These are phyloP conservation scores for Malurus elegans DNA, from an alignment of 2,113 vertebrate species.

Conservation along the genomic window DNA sequence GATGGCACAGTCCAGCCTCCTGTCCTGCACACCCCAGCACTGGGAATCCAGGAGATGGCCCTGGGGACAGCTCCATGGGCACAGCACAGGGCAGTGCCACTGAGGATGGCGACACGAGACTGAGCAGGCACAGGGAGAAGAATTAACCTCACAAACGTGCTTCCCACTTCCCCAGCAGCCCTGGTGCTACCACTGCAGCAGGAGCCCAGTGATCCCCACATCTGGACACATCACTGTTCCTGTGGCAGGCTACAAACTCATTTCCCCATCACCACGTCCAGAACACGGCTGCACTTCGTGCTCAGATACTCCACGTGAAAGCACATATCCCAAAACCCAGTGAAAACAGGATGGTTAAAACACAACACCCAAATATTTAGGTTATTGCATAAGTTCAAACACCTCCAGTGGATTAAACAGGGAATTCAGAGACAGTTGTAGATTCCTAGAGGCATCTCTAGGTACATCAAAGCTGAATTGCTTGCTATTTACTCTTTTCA, in stretches of 20 bases:
- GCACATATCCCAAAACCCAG: background rate
- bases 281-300: background rate
- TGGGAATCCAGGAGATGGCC: background rate
- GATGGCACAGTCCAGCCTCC: background rate
- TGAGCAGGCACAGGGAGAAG: background rate
- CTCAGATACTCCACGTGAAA: background rate
- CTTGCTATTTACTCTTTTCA: slow-evolving; percentile 18
- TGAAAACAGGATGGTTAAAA: background rate
- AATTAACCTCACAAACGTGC: background rate
- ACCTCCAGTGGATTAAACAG: background rate
- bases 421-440: background rate
- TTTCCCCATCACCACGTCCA: background rate
- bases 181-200: background rate
- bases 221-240: background rate
- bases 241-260: background rate
- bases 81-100: background rate
- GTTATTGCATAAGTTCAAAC: slow-evolving; percentile 5
- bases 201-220: background rate
- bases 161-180: background rate
- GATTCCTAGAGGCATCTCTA: slow-evolving; percentile 26
- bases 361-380: background rate
- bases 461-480: slow-evolving; percentile 24
- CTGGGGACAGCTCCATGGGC: background rate
- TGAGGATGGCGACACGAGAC: background rate
- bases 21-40: background rate